These are phyloP conservation scores for Arenaria interpres DNA, from an alignment of 2,113 vertebrate genomes.

Conservation along the genomic window DNA sequence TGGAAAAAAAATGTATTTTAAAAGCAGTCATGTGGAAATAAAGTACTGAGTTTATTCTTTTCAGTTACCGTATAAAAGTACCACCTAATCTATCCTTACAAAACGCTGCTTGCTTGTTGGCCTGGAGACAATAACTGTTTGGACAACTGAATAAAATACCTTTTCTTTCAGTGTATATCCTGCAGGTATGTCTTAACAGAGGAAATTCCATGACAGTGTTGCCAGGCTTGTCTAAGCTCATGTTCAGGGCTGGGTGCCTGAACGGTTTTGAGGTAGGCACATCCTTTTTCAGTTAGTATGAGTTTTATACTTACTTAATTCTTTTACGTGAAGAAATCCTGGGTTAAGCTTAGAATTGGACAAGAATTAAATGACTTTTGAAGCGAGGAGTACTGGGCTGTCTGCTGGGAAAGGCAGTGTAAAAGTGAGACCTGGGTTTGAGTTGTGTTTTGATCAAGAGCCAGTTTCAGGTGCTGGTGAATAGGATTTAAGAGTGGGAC, in stretches of 20 bases:
- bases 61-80: neutral
- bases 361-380: neutral
- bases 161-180: neutral
- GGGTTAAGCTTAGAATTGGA: neutral
- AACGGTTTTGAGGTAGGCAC: neutral
- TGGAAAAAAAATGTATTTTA: neutral
- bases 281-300: neutral
- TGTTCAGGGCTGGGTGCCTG: neutral
- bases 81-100: neutral
- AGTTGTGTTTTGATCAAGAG: neutral
- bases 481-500: neutral
- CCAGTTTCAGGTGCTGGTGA: constrained; percentile 25
- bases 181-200: neutral
- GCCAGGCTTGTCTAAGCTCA: neutral
- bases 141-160: neutral
- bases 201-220: neutral
- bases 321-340: neutral
- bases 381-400: neutral
- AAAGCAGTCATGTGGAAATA: neutral
- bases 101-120: neutral
- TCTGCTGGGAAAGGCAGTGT: neutral
- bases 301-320: neutral
- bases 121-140: neutral
- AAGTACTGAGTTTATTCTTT: neutral
- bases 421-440: neutral